Base-by-base conservation (phyloP, 2,888 invertebrate genomes). In the Melanostoma scalare region DNA sequence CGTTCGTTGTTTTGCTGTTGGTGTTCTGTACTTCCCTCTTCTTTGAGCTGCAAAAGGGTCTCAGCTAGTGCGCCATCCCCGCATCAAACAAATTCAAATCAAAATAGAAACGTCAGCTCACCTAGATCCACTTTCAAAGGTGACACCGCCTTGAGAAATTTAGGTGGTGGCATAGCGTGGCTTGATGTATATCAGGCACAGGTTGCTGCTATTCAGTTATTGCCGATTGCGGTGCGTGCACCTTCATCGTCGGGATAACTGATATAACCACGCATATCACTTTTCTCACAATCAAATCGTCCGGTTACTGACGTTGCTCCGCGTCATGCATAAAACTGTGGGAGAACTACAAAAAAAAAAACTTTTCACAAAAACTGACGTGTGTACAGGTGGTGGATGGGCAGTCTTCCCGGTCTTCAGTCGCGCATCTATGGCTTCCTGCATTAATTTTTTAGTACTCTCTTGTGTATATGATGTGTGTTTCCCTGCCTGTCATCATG, bases 61-160 rank as follows among this genome's bases (percentile, higher is more conserved):
- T 50, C 33, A 40, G 58, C 65, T 52, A 61, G 67, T 61, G 52
- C 58, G 73, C 30, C 67, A 76, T 56, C 46, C 53, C 69, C 79
- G n/a, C n/a, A 84, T 79, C 79, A 75, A 79, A 71, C 74, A 71
- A 84, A 75, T 84, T 75, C 55, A 60, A 82, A 61, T 78, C 82
- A 82, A 75, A 84, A 84, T 84, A 84, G 74, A 79, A 79, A 74
- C 56, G 69, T 79, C 74, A 84, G 71, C 55, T 84, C 69, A 84
- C 84, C 74, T 79, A 84, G 84, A 84, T 84, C 79, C 79, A 71
- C 67, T 84, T 84, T 84, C 84, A 84, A 84, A 84, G 20, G 79
- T 67, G 75, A 68, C 46, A 67, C 79, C 84, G 84, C 84, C 71
- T 38, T 46, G 60, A 72, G 31, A 74, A 33, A 65, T 3, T 10